Percentiles rank a stretch among this genome's conserved stretches.
These are phyloP conservation scores for Anarhynchus alexandrinus DNA, from an alignment of 2,113 vertebrate species.

Conservation along the genomic window DNA sequence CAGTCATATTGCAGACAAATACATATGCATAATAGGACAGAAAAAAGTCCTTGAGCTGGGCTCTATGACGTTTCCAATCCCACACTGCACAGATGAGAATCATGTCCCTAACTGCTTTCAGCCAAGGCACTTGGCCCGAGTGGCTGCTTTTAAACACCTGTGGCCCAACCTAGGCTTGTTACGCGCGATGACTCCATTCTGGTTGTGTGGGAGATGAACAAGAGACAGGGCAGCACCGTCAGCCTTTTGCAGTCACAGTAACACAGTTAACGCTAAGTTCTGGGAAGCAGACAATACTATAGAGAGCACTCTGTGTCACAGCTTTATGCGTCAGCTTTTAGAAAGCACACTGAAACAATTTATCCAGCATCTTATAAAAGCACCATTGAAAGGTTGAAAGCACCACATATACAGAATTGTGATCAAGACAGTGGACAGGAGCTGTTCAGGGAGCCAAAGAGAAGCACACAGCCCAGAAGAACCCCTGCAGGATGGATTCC, in stretches of 20 bases:
- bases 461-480: neutral
- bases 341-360: neutral
- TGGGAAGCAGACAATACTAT: neutral
- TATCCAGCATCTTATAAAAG: slow-evolving; percentile 50
- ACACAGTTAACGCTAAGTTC: neutral
- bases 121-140: neutral
- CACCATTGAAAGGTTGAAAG: slow-evolving; percentile 51
- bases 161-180: neutral
- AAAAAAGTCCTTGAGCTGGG: neutral
- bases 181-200: neutral
- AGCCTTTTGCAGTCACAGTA: neutral
- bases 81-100: neutral
- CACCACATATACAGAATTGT: neutral
- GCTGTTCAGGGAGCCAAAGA: neutral
- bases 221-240: neutral
- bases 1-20: neutral
- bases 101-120: neutral
- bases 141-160: neutral
- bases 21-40: neutral
- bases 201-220: neutral
- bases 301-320: neutral
- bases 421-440: neutral
- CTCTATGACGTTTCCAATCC: neutral
- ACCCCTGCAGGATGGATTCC: slow-evolving; percentile 6
- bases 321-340: neutral